A percentile compares a stretch with the other conserved stretches of the same genome.
phyloP scores from a whole-genome alignment of 2,113 vertebrate genomes.

The Epinephelus moara region DNA sequence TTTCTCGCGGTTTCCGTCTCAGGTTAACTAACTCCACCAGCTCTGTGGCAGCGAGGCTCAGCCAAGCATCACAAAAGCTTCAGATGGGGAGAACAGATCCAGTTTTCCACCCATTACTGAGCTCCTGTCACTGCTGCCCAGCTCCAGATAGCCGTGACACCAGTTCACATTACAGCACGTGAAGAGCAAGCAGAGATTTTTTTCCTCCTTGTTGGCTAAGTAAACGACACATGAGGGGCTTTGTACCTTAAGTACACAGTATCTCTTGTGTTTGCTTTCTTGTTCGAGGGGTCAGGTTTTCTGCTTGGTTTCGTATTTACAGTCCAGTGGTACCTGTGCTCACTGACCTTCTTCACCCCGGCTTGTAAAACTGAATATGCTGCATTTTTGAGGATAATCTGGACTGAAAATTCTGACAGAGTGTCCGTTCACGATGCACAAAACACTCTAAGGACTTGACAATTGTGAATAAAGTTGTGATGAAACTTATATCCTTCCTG shows the following conservation, averaged over 20 bases:
- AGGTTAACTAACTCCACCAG: constrained; percentile 30
- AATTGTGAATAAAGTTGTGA: not conserved
- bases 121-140: constrained; percentile 21
- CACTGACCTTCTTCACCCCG: not conserved
- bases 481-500: constrained; percentile 14
- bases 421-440: not conserved
- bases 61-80: constrained; percentile 44
- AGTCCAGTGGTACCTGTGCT: constrained; percentile 18
- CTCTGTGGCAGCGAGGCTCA: constrained; percentile 16
- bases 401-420: constrained; percentile 10
- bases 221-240: constrained; percentile 26
- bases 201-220: not conserved
- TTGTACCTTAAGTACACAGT: constrained; percentile 14
- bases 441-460: not conserved
- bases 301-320: constrained; percentile 34
- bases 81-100: constrained; percentile 36
- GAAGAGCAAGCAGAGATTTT: constrained; percentile 33
- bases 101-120: constrained; percentile 49
- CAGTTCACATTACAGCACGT: constrained; percentile 49
- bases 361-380: constrained; percentile 1
- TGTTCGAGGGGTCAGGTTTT: constrained; percentile 39
- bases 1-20: constrained; percentile 61
- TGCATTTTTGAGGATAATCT: constrained; percentile 26
- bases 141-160: constrained; percentile 35
- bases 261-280: constrained; percentile 21